Evolutionary conservation across 2,797 vertebrate genomes (phyloP).

Genomic region (Ataeniobius toweri): DNA sequence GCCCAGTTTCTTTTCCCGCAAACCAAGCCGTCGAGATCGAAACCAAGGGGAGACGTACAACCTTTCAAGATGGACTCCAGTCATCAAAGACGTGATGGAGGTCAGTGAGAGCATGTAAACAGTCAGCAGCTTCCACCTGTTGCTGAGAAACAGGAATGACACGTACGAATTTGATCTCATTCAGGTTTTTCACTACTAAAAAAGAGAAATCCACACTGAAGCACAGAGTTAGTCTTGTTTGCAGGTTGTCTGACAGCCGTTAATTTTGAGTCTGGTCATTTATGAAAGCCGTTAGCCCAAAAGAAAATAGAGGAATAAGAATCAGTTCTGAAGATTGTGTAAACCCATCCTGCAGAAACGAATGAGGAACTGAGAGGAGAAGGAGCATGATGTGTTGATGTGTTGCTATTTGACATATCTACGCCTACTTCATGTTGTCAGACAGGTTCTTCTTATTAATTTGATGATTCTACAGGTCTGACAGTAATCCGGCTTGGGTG

Average conservation of each 20-base stretch:
- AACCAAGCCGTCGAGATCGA: constrained; percentile 85
- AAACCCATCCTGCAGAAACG: not conserved
- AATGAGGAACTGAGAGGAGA: too few species aligned
- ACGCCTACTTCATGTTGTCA: too few species aligned
- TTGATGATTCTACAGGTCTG: too few species aligned
- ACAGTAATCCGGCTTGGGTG: too few species aligned
- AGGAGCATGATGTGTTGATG: too few species aligned
- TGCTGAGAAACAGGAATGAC: not conserved
- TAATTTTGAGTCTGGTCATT: not conserved
- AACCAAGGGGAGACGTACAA: constrained; percentile 89
- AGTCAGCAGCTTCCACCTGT: not conserved
- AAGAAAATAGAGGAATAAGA: not conserved
- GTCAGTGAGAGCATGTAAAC: constrained; percentile 64
- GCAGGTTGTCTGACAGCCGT: not conserved
- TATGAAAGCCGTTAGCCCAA: not conserved
- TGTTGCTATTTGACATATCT: too few species aligned
- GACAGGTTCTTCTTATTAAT: too few species aligned
- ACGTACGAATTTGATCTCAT: too few species aligned
- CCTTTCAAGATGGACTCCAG: constrained; percentile 94
- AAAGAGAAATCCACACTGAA: not conserved
- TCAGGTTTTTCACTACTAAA: not conserved
- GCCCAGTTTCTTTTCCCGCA: constrained; percentile 73
- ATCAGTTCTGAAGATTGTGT: not conserved
- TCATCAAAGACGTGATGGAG: constrained; percentile 97
- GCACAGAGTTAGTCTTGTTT: not conserved